Conservation (phyloP, 2,797 vertebrate genomes). For the Falco rusticolus region DNA sequence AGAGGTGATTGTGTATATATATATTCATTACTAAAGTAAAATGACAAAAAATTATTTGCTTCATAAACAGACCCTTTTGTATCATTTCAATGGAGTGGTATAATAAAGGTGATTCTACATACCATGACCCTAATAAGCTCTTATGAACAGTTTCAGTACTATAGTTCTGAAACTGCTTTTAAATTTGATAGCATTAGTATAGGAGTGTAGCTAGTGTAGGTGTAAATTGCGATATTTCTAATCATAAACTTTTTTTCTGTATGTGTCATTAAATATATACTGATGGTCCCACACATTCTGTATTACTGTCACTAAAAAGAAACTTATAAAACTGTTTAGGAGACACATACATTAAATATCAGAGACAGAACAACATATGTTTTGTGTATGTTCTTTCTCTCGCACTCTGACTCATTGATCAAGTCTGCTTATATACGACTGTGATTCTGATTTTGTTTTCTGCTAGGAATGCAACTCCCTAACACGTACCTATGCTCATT, state of each 20-base stretch:
- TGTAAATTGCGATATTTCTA: background rate
- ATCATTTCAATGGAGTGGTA: background rate
- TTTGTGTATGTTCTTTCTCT: background rate
- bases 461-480: background rate
- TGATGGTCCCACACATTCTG: background rate
- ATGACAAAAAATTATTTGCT: background rate
- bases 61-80: background rate
- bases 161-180: background rate
- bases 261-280: background rate
- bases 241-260: background rate
- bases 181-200: background rate
- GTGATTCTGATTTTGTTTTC: background rate
- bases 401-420: background rate
- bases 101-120: background rate
- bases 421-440: background rate
- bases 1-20: background rate
- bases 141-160: background rate
- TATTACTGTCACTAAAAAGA: background rate
- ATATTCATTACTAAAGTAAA: background rate
- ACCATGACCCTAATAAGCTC: background rate
- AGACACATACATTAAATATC: background rate
- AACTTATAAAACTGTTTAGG: background rate
- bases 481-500: background rate
- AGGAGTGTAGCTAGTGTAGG: background rate
- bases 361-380: background rate